Base-by-base conservation (phyloP, 2,888 invertebrate genomes). In the Plutella xylostella region DNA sequence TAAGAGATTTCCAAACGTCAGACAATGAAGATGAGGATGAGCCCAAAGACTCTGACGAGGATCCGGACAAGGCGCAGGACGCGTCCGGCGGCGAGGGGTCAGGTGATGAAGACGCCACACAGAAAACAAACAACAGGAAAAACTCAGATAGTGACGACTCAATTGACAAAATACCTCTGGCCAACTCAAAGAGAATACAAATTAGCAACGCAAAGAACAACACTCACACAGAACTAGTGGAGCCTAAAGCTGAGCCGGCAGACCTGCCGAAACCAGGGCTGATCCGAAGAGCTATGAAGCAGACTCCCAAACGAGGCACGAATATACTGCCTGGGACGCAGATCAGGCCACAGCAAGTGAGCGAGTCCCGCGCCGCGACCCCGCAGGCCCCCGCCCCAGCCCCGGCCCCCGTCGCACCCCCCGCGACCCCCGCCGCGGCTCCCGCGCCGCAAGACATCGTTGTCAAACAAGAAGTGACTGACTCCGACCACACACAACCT, bases 1-100 rank as follows among this genome's bases (percentile, higher is more conserved):
- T 83, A 3, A 79, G 69, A 63, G 78, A 78, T 56, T 79, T 80
- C 43, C 74, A 75, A 55, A 62, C 79, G 14, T 78, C 80, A 14
- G 82, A 80, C 48, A 76, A 82, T 44, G 77, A 80, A 47, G 72
- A 74, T 31, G 62, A 60, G 28, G 67, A 57, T 18, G 73, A 74
- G 53, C 72, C 62, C 4, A 67, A 72, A 41, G 73, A 72, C 6
- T 45, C 45, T 40, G 50, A 45, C 25, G 45, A 68, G 3, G 54
- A 58, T 30, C 68, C 68, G 19, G 66, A 61, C 17, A 66, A 63
- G n/a, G 60, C 58, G 4, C 57, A 51, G 4, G 52, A 50, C 2
- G 57, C 60, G 21, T 58, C 57, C 9, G 56, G 45, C 7, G 61
- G 60, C 21, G 56, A 60, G 12, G 46, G 43, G 41, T 25, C 22